phyloP scores from a whole-genome alignment of 2,888 invertebrate species.

The Baronia brevicornis region DNA sequence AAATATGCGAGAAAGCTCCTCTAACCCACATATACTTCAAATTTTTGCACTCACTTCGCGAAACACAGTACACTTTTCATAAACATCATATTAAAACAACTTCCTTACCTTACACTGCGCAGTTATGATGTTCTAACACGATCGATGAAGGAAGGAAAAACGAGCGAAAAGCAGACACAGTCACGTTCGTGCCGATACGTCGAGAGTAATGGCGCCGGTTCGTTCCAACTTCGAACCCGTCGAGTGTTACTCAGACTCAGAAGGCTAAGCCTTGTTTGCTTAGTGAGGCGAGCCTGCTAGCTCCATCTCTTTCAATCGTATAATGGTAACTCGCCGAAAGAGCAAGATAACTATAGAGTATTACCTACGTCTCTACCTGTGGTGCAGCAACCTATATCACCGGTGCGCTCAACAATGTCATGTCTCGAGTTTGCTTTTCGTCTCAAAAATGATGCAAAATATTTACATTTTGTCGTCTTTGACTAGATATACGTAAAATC shows the following conservation, averaged over 20 bases:
- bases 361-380: conserved; percentile 44
- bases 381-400: conserved; percentile 70
- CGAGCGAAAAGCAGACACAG: conserved; percentile 63
- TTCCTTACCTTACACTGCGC: conserved; percentile 71
- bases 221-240: conserved; percentile 47
- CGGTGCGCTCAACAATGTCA: conserved; percentile 63
- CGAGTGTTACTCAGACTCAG: conserved; percentile 62
- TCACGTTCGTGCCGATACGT: conserved; percentile 69
- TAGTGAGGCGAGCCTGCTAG: conserved; percentile 49
- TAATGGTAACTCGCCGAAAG: conserved; percentile 12
- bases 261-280: conserved; percentile 70
- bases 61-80: conserved; percentile 50
- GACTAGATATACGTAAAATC: background rate
- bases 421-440: conserved; percentile 49
- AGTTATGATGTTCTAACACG: conserved; percentile 67
- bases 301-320: conserved; percentile 34
- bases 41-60: conserved; percentile 48
- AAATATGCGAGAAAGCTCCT: conserved; percentile 68
- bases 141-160: conserved; percentile 62
- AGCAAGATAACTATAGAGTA: conserved; percentile 36
- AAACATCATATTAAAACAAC: conserved; percentile 50
- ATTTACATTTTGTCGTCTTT: conserved; percentile 24
- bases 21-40: conserved; percentile 34
- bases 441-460: conserved; percentile 52
- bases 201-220: conserved; percentile 69